Percentiles rank a stretch among this genome's conserved stretches.
Conservation (phyloP, 2,797 vertebrate genomes). For the Apodemus agrarius region DNA sequence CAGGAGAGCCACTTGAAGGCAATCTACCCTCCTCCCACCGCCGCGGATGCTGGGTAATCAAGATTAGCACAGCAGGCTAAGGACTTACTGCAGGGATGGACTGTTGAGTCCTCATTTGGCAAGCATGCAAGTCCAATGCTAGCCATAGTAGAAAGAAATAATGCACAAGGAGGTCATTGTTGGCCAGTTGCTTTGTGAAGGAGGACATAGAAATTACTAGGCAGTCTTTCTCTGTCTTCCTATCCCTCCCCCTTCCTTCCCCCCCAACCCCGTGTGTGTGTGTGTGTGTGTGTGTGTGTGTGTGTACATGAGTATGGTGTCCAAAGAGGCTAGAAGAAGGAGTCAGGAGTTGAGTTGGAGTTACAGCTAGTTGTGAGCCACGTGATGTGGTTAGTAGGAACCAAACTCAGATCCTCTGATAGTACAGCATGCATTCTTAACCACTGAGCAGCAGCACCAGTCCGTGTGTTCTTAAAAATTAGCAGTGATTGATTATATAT, state of each 20-base stretch:
- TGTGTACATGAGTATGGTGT: neutral
- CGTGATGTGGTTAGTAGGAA: neutral
- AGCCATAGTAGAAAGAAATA: accelerated
- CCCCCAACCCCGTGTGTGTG: too few species aligned
- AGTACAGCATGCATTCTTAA: neutral
- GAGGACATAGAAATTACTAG: neutral
- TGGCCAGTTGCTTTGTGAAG: too few species aligned
- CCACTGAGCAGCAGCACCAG: neutral
- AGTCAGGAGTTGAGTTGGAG: neutral
- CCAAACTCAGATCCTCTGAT: neutral
- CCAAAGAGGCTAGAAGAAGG: neutral
- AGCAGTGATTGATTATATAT: too few species aligned
- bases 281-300: neutral
- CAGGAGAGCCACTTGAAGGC: neutral
- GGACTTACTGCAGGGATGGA: neutral
- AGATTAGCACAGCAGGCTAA: neutral
- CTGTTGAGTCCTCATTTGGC: neutral
- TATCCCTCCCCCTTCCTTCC: too few species aligned
- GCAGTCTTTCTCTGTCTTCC: neutral
- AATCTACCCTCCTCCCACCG: accelerated
- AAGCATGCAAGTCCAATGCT: accelerated
- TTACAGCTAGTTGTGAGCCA: neutral
- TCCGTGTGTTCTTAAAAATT: neutral
- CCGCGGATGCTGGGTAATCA: neutral
- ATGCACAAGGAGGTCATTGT: accelerated